Base-by-base conservation (phyloP, 1,140 invertebrate species). In the Lithobius niger region DNA sequence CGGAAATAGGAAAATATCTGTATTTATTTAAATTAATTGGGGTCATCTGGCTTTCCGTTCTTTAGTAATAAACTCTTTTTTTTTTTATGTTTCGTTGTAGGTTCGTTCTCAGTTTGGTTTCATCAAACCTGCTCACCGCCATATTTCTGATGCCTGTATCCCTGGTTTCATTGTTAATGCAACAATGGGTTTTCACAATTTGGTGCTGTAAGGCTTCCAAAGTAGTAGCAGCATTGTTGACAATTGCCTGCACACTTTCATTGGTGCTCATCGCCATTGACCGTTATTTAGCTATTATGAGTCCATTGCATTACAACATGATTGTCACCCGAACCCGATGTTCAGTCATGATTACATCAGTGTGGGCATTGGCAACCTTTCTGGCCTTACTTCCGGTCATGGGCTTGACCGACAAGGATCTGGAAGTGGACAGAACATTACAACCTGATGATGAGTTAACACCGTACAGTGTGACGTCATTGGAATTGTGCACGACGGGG, bases 231-330 rank as follows among this genome's bases (percentile, higher is more conserved):
- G 76, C 72, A 28, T 62, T 76, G 1, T 73, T 76, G 43, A 74
- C 76, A 15, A 71, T 73, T 1, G 76, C 76, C 18, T 79, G 77
- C 16, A 76, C 81, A 1, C 73, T 88, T 21, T 82, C 83, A 0
- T 79, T 90, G 3, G 75, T 88, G 6, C 75, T 91, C 10, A 88
- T 93, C 31, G 84, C 85, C 1, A 70, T 88, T 1, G 88, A 93
- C 65, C 83, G 90, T 62, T 90, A 88, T 68, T 82, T 84, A 59
- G 88, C 88, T 0, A 86, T 93, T 27, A 84, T 86, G 3, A 84
- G 87, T 66, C 88, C 88, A 0, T 72, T 91, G 22, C 79, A 84
- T n/a, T 90, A 91, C 67, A 82, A 85, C 58, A 79, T 80, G 16
- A 78, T 82, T 27, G 77, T 92, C 55, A 79, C 86, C 61, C 81